Evolutionary conservation across 1,140 invertebrate genomes (phyloP).

Genomic region (Drosophila nebulosa): DNA sequence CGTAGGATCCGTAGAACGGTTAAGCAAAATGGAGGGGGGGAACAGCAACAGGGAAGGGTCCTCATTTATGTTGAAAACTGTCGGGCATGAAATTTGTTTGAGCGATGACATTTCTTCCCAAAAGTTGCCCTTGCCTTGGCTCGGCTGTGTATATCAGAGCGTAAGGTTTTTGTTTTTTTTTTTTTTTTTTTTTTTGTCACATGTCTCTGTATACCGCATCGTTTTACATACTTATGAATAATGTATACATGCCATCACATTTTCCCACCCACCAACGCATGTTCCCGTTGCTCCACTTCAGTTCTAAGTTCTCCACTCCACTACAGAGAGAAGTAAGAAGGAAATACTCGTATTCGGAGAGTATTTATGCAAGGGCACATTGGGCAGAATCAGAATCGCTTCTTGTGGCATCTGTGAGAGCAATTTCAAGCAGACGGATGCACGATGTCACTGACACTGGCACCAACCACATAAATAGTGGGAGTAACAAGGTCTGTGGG

Average conservation of each 20-base stretch:
- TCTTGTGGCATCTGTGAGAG: not conserved
- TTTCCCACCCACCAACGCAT: not conserved
- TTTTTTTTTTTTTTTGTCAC: constrained; percentile 5
- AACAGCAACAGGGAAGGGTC: not conserved
- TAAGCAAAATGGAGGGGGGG: not conserved
- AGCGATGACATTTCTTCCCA: constrained; percentile 19
- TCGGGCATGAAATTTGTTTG: constrained; percentile 44
- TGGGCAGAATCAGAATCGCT: not conserved
- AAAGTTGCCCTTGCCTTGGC: constrained; percentile 13
- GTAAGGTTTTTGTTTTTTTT: constrained; percentile 7
- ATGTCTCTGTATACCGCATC: constrained; percentile 39
- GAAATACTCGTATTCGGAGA: not conserved
- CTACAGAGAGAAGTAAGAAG: not conserved
- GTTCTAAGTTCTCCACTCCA: not conserved
- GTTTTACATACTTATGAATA: constrained; percentile 55
- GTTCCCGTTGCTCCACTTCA: not conserved
- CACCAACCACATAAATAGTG: not conserved
- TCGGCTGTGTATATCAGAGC: not conserved
- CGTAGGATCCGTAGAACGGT: not conserved
- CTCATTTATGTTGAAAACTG: constrained; percentile 34
- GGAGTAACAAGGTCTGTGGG: not conserved
- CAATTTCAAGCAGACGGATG: not conserved
- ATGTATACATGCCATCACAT: constrained; percentile 31
- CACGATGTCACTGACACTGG: not conserved
- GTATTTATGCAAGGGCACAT: constrained; percentile 1